Base-by-base conservation (phyloP, 2,797 vertebrate species). In the Fistularia tabacaria region DNA sequence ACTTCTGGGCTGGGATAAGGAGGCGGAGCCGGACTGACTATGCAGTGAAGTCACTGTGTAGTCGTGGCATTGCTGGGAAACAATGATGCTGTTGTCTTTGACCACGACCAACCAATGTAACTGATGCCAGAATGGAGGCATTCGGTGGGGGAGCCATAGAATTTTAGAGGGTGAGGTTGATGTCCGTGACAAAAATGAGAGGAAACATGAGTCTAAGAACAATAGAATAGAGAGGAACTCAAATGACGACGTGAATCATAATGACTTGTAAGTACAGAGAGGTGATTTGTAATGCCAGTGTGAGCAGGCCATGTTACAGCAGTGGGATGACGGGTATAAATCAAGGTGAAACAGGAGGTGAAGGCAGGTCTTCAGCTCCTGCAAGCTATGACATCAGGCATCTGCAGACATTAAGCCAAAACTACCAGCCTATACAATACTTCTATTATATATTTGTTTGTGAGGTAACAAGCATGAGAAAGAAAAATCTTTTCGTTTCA, bases 81-180 rank as follows among this genome's bases (percentile, higher is more conserved):
- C 87, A 89, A 89, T 87, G 87, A 83, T 75, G 79, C 77, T 76
- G 85, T 87, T 89, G 87, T 89, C 71, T 87, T 50, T 54, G 49
- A 57, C 59, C 57, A 64, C 62, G 47, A 79, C 77, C 57, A 15
- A 59, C 65, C 57, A 42, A 55, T 41, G 36, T 49, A 47, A 59
- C 59, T 56, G 57, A 81, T 36, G 64, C 59, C 74, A 66, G 58
- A 65, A 40, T 13, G 6, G 38, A 46, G 44, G 43, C 56, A 7
- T 37, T 36, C n/a, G 8, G 38, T 57, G 51, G 15, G 59, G 54
- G 46, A 46, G 38, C 53, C 9, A 46, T 14, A 6, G 13, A 7
- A 0, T 37, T 49, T 51, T 14, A 36, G 9, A 9, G 25, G 45
- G 15, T 0, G 10, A 42, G 41, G 46, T 39, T 7, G 54, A 36